Evolutionary conservation across 2,797 vertebrate species (phyloP).

Genomic region (Macrochelys suwanniensis): DNA sequence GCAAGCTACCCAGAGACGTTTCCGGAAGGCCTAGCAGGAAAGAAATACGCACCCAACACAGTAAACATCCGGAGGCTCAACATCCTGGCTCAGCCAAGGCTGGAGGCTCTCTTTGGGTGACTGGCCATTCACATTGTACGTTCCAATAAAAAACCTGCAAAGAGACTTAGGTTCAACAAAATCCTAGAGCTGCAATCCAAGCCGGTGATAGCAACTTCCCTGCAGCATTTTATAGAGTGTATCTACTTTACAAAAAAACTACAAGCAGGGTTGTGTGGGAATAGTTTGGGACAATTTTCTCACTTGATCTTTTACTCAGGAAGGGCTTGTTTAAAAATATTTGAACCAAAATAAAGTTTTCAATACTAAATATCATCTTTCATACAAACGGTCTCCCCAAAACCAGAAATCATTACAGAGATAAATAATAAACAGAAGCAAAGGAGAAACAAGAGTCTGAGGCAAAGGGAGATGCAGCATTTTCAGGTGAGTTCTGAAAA

Average conservation of each 20-base stretch:
- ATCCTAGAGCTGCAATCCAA: neutral
- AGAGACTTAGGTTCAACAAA: neutral
- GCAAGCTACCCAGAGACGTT: neutral
- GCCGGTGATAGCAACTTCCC: neutral
- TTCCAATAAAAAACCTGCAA: slow-evolving; percentile 93
- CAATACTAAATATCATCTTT: neutral
- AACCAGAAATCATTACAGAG: neutral
- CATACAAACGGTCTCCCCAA: neutral
- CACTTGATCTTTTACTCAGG: neutral
- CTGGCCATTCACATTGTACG: slow-evolving; percentile 97
- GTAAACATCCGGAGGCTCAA: slow-evolving; percentile 93
- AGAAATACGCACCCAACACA: slow-evolving; percentile 90
- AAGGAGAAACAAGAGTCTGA: neutral
- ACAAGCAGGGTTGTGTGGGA: neutral
- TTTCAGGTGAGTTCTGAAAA: neutral
- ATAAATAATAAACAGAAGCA: neutral
- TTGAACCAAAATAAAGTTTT: neutral
- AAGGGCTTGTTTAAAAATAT: rapidly evolving
- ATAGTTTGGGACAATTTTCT: neutral
- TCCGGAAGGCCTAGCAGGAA: neutral
- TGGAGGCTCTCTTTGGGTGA: slow-evolving; percentile 90
- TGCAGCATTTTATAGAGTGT: neutral
- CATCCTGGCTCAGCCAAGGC: slow-evolving; percentile 88
- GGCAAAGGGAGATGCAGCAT: neutral
- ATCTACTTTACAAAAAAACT: neutral